These are phyloP conservation scores for Erebia aethiops DNA, from an alignment of 2,888 invertebrate genomes.

Conservation along the genomic window DNA sequence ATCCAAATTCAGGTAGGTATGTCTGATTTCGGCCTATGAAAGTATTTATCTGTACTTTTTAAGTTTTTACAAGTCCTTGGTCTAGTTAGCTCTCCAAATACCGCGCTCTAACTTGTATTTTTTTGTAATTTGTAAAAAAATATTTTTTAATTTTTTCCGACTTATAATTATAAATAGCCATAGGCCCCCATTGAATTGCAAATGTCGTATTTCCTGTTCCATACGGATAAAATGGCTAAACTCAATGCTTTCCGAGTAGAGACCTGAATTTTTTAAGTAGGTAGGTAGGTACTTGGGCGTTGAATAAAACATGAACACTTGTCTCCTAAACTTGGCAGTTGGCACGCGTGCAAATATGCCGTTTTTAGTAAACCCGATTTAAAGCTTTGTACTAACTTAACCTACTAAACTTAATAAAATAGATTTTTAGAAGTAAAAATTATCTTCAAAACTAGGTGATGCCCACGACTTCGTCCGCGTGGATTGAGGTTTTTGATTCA, in stretches of 20 bases:
- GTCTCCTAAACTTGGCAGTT: background rate
- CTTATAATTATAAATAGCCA: constrained; percentile 2
- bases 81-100: background rate
- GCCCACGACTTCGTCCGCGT: too few relatives aligned
- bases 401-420: too few relatives aligned
- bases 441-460: too few relatives aligned
- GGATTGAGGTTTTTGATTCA: too few relatives aligned
- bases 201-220: constrained; percentile 14
- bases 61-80: background rate
- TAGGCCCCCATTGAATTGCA: constrained; percentile 8
- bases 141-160: background rate
- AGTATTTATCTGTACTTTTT: background rate
- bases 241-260: constrained; percentile 11
- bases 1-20: background rate
- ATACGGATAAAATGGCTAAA: constrained; percentile 10
- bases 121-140: background rate
- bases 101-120: background rate
- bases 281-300: constrained; percentile 4
- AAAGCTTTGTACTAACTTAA: background rate
- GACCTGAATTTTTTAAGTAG: constrained; percentile 21
- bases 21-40: background rate
- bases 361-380: background rate
- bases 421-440: too few relatives aligned
- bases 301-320: constrained; percentile 37
- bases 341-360: background rate